A percentile compares a stretch with the other conserved stretches of the same genome.
Conservation (phyloP, 1,140 invertebrate genomes). For the Caerostris darwini region DNA sequence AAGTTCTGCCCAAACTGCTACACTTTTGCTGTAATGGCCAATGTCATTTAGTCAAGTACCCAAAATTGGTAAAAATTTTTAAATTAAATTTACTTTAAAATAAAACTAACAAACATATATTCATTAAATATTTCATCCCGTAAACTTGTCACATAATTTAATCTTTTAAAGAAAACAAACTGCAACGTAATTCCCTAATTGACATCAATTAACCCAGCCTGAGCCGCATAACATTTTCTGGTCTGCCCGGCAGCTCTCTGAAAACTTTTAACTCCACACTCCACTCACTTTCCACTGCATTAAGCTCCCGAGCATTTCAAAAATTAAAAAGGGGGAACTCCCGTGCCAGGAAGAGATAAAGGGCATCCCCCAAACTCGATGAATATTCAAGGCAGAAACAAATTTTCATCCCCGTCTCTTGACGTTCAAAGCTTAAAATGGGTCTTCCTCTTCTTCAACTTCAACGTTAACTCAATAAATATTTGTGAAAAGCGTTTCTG, state of each 20-base stretch:
- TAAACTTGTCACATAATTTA: background rate
- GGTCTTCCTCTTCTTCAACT: too few species aligned
- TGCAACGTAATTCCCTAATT: background rate
- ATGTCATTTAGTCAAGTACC: background rate
- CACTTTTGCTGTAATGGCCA: background rate
- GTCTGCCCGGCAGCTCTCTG: background rate
- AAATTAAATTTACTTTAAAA: background rate
- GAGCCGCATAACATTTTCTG: background rate
- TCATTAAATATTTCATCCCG: background rate
- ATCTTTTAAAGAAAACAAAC: background rate
- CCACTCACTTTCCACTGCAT: background rate
- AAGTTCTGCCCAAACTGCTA: background rate
- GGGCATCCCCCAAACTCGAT: background rate
- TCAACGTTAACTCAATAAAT: slow-evolving; percentile 48
- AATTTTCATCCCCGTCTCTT: background rate
- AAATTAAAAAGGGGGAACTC: slow-evolving; percentile 3
- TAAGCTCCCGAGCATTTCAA: background rate
- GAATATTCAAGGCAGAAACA: slow-evolving; percentile 32
- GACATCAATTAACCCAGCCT: background rate
- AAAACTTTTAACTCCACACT: background rate
- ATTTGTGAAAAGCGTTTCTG: background rate
- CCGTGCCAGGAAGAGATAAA: background rate
- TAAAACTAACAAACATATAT: background rate
- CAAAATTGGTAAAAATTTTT: background rate
- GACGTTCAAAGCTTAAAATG: slow-evolving; percentile 20